Conservation (phyloP, 2,797 vertebrate genomes). For the Sebastes diploproa region DNA sequence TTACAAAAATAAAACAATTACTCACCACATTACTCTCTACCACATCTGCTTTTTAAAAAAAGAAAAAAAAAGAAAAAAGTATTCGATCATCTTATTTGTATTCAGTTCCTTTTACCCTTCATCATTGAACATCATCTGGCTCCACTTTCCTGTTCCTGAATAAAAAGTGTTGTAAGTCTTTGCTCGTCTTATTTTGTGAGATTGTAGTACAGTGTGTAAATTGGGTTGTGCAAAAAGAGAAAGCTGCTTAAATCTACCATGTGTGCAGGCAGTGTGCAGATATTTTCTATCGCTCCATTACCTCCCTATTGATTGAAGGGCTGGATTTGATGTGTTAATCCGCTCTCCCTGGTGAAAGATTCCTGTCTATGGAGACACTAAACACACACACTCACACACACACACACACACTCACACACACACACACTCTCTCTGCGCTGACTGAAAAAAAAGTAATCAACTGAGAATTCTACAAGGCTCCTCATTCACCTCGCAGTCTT, state of each 20-base stretch:
- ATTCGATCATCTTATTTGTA: neutral
- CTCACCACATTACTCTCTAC: neutral
- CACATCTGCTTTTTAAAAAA: neutral
- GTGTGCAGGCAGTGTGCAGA: slow-evolving; percentile 32
- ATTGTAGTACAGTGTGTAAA: slow-evolving; percentile 3
- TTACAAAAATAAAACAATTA: neutral
- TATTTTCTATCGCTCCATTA: slow-evolving; percentile 68
- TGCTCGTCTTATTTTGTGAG: slow-evolving; percentile 1
- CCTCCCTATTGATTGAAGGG: slow-evolving; percentile 73
- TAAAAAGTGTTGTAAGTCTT: neutral
- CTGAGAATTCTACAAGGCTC: slow-evolving; percentile 68
- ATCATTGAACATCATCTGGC: neutral
- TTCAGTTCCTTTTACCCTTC: neutral
- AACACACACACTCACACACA: slow-evolving; percentile 41
- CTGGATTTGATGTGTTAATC: slow-evolving; percentile 80
- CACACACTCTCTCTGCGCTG: neutral
- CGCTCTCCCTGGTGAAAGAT: slow-evolving; percentile 69
- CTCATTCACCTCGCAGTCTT: slow-evolving; percentile 68
- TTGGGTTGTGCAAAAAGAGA: slow-evolving; percentile 8
- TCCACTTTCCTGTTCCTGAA: neutral
- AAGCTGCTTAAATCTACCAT: slow-evolving; percentile 31
- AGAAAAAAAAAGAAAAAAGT: too few relatives aligned
- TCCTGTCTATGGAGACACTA: slow-evolving; percentile 71
- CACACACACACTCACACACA: slow-evolving; percentile 15
- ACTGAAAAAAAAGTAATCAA: slow-evolving; percentile 57